A percentile compares a stretch with the other conserved stretches of the same genome.
Conservation (phyloP, 2,113 vertebrate genomes). For the Spheniscus mendiculus region DNA sequence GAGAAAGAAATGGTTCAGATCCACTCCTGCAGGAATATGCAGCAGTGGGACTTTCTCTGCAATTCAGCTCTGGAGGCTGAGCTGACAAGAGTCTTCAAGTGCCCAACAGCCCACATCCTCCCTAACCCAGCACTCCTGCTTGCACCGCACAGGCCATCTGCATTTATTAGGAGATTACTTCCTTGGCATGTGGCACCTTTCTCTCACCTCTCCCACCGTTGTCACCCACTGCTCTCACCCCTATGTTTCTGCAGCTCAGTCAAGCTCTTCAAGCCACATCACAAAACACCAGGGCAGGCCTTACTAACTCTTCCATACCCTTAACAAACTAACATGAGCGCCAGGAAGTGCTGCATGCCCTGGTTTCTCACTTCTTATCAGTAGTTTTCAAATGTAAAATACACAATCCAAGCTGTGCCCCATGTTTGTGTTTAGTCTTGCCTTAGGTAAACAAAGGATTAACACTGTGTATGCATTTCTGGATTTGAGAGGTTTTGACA, state of each 20-base stretch:
- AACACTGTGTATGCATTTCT: not conserved
- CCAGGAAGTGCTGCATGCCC: not conserved
- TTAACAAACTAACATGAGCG: accelerated
- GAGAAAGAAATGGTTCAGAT: not conserved
- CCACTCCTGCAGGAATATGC: accelerated
- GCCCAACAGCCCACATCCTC: not conserved
- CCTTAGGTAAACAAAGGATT: constrained; percentile 45
- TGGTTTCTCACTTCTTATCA: not conserved
- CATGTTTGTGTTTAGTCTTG: not conserved
- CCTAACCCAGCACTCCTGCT: not conserved
- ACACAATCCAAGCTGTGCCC: not conserved
- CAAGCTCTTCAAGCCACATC: not conserved
- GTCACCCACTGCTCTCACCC: not conserved
- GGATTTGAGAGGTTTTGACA: not conserved
- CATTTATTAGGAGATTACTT: not conserved
- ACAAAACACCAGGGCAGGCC: not conserved
- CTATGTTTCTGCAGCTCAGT: not conserved
- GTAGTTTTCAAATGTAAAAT: not conserved
- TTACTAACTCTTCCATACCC: not conserved
- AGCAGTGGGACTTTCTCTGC: not conserved
- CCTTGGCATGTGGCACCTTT: not conserved
- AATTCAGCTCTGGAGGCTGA: not conserved
- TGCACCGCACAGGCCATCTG: not conserved
- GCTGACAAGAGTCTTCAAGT: not conserved
- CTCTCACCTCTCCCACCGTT: not conserved